phyloP scores from a whole-genome alignment of 2,888 invertebrate species.

The Tridacna crocea region DNA sequence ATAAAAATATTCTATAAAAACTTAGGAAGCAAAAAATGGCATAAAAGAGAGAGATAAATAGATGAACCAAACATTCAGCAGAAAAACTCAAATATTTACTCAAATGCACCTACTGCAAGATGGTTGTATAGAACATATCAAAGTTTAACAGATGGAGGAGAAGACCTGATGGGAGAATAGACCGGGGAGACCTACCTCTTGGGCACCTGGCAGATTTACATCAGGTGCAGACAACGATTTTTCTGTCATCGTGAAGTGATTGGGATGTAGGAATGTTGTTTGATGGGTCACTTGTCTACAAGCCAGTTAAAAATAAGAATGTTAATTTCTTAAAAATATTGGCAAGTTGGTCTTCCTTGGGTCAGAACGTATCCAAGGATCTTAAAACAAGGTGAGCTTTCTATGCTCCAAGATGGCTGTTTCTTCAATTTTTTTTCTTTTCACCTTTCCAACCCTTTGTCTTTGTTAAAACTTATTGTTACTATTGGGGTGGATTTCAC shows the following conservation, averaged over 20 bases:
- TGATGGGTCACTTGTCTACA: constrained; percentile 50
- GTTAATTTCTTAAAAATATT: neutral
- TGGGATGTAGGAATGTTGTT: constrained; percentile 53
- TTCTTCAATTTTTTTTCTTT: too few species aligned
- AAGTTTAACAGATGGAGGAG: neutral
- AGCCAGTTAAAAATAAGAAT: constrained; percentile 36
- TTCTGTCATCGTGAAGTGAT: constrained; percentile 60
- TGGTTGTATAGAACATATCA: too few species aligned
- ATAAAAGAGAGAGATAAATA: neutral
- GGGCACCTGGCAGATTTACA: constrained; percentile 58
- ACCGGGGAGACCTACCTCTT: constrained; percentile 47
- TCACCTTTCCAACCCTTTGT: too few species aligned
- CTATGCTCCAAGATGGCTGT: too few species aligned
- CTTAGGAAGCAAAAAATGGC: neutral
- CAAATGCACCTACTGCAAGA: too few species aligned
- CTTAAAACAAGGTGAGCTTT: too few species aligned
- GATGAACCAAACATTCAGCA: too few species aligned
- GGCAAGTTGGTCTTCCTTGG: neutral
- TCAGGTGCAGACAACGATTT: constrained; percentile 64
- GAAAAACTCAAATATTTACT: neutral
- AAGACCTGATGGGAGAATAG: neutral
- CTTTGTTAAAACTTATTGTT: too few species aligned
- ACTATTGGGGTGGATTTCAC: neutral
- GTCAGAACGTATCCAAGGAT: too few species aligned
- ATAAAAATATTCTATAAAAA: neutral